Evolutionary conservation across 2,113 vertebrate genomes (phyloP).

Genomic region (Pteronura brasiliensis): DNA sequence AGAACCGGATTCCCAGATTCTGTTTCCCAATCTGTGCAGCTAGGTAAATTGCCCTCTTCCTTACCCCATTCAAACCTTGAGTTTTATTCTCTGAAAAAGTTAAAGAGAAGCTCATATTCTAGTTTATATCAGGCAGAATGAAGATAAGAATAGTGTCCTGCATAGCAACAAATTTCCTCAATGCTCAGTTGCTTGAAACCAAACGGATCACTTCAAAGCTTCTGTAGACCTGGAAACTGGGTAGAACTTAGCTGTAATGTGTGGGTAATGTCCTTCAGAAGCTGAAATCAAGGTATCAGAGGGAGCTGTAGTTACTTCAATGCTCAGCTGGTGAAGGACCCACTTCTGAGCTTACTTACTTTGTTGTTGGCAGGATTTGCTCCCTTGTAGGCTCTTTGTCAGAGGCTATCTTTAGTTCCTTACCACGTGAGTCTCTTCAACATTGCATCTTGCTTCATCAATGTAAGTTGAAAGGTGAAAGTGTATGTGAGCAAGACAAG

Average conservation of each 20-base stretch:
- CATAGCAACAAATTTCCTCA: not conserved
- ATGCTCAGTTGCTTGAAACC: not conserved
- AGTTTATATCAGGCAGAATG: not conserved
- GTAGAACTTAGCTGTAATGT: not conserved
- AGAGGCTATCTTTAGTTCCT: not conserved
- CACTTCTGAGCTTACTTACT: not conserved
- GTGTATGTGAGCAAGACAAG: not conserved
- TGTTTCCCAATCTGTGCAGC: not conserved
- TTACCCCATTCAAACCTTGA: not conserved
- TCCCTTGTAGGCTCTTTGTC: not conserved
- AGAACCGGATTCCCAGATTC: not conserved
- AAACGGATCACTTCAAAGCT: not conserved
- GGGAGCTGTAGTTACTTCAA: not conserved
- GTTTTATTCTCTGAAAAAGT: not conserved
- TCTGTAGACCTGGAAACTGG: not conserved
- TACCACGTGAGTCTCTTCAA: not conserved
- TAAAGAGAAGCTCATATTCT: not conserved
- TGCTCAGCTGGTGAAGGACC: not conserved
- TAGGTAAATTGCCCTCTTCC: not conserved
- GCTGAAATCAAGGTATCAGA: not conserved
- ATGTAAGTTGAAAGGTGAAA: not conserved
- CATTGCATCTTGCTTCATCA: not conserved
- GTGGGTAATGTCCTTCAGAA: not conserved
- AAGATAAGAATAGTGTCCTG: not conserved
- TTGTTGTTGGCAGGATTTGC: not conserved